Conservation (phyloP, 2,888 invertebrate genomes). For the Orchestes rusci region DNA sequence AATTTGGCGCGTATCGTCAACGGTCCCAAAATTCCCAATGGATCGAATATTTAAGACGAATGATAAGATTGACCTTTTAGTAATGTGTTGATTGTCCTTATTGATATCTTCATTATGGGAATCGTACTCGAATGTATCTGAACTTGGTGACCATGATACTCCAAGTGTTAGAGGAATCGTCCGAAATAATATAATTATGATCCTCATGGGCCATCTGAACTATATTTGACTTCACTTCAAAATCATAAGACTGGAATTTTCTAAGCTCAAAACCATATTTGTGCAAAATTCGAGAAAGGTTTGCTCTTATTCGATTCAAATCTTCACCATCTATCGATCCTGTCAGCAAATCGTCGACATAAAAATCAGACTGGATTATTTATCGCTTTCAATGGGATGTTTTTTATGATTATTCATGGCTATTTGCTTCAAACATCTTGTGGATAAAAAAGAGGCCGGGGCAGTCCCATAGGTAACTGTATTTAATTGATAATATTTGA, state of each 20-base stretch:
- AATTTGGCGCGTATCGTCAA: constrained; percentile 22
- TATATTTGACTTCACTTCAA: not conserved
- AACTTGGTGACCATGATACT: constrained; percentile 17
- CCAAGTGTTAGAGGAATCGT: constrained; percentile 18
- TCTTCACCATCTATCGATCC: not conserved
- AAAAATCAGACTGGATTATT: constrained; percentile 3
- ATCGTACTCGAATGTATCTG: constrained; percentile 17
- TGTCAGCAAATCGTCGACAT: constrained; percentile 6
- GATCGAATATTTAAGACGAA: constrained; percentile 24
- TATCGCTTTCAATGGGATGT: constrained; percentile 1
- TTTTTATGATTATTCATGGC: not conserved
- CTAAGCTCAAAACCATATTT: no score
- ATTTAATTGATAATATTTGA: not conserved
- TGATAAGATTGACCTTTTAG: constrained; percentile 20
- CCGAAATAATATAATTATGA: constrained; percentile 6
- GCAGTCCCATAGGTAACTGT: constrained; percentile 3
- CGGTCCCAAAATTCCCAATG: constrained; percentile 22
- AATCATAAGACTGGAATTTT: constrained; percentile 9
- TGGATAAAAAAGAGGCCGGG: constrained; percentile 19
- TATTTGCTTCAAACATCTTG: constrained; percentile 8
- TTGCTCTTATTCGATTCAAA: not conserved
- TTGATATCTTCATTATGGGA: not conserved
- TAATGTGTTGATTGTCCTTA: constrained; percentile 5
- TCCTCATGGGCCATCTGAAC: not conserved
- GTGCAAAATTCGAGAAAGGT: constrained; percentile 1